Conservation (phyloP, 2,797 vertebrate genomes). For the Muscicapa striata region DNA sequence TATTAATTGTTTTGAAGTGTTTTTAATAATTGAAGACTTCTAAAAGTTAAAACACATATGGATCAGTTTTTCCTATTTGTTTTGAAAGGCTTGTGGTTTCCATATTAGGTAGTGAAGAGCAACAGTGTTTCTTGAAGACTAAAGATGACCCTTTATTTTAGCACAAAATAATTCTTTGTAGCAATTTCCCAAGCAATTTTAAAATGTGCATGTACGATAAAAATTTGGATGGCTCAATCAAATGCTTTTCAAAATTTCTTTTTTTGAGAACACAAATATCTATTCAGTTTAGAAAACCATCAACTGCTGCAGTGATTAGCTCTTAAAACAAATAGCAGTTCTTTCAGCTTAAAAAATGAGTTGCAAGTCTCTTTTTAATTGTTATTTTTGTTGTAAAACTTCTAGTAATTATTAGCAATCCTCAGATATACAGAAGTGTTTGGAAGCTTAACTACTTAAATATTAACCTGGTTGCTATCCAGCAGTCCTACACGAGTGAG, state of each 20-base stretch:
- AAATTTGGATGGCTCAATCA: neutral
- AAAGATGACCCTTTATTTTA: neutral
- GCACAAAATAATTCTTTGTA: neutral
- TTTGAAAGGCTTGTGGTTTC: neutral
- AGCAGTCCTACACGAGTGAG: neutral
- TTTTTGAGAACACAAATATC: neutral
- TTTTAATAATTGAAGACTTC: neutral
- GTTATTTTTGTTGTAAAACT: neutral
- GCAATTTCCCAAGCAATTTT: neutral
- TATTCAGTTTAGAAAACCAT: neutral
- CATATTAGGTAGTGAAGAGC: neutral
- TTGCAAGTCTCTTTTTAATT: neutral
- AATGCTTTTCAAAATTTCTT: neutral
- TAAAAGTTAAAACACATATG: neutral
- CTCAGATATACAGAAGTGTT: neutral
- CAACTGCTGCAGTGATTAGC: neutral
- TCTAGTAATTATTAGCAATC: neutral
- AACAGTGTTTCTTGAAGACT: neutral
- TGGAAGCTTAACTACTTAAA: neutral
- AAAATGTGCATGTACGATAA: neutral
- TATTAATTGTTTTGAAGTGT: neutral
- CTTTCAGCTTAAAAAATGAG: neutral
- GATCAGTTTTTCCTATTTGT: neutral
- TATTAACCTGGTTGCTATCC: neutral
- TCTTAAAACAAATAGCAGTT: neutral